These are phyloP conservation scores for Mormyrus hasselquistii DNA, from an alignment of 2,797 vertebrate genomes.

Conservation along the genomic window DNA sequence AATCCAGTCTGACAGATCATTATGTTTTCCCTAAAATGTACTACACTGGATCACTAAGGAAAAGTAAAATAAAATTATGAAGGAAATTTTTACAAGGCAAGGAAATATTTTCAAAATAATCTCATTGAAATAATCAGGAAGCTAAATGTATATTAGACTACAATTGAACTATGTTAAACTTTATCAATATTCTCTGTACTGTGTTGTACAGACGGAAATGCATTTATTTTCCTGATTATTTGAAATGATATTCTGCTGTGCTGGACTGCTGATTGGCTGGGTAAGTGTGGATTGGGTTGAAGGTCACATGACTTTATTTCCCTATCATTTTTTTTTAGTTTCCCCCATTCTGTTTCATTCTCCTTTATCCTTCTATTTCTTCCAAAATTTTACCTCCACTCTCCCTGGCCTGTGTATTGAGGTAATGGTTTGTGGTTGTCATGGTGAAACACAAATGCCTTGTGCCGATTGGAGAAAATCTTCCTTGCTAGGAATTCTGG, in stretches of 20 bases:
- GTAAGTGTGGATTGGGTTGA: constrained; percentile 39
- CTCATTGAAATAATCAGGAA: background rate
- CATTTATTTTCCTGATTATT: constrained; percentile 38
- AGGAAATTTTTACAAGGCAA: background rate
- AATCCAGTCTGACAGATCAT: background rate
- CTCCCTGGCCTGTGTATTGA: constrained; percentile 46
- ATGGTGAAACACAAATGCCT: constrained; percentile 59
- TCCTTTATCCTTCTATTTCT: constrained; percentile 15
- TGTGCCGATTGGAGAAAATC: constrained; percentile 60
- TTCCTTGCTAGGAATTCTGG: constrained; percentile 69
- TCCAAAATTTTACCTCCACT: constrained; percentile 33
- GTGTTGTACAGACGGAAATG: constrained; percentile 14
- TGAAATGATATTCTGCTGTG: constrained; percentile 46
- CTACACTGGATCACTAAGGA: background rate
- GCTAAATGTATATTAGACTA: background rate
- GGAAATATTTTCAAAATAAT: background rate
- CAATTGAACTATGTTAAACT: background rate
- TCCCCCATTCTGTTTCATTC: constrained; percentile 31
- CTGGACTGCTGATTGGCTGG: constrained; percentile 44
- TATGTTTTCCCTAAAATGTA: background rate
- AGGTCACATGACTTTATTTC: constrained; percentile 38
- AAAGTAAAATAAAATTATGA: background rate
- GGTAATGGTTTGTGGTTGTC: constrained; percentile 63
- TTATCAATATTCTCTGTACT: constrained; percentile 28
- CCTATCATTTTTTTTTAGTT: constrained; percentile 32